Evolutionary conservation across 2,113 vertebrate species (phyloP).

Genomic region (Aleadryas rufinucha): DNA sequence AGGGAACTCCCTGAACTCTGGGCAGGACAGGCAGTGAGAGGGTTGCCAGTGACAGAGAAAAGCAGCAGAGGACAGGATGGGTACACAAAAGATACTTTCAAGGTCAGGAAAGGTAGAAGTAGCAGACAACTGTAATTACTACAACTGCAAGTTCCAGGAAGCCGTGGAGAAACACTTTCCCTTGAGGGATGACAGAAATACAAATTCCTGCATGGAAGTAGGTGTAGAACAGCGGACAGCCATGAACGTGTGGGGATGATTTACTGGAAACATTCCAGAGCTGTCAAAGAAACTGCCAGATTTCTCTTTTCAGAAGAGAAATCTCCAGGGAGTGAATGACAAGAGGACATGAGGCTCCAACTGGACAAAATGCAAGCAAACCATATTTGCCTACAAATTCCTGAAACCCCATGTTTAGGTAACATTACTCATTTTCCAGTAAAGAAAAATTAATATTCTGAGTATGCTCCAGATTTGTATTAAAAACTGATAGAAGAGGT

Average conservation of each 20-base stretch:
- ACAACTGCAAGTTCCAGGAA: not conserved
- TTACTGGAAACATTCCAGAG: constrained; percentile 13
- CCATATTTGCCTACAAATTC: not conserved
- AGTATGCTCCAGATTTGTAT: not conserved
- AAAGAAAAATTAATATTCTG: not conserved
- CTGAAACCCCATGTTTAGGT: not conserved
- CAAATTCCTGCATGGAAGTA: not conserved
- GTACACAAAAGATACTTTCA: not conserved
- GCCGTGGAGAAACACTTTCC: not conserved
- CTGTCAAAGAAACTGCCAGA: constrained; percentile 23
- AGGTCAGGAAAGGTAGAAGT: not conserved
- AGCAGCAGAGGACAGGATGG: not conserved
- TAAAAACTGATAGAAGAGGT: not conserved
- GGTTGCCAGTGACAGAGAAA: not conserved
- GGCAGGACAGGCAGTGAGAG: not conserved
- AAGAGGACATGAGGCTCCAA: not conserved
- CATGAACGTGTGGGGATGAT: not conserved
- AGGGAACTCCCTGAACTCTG: constrained; percentile 29
- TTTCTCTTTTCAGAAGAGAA: not conserved
- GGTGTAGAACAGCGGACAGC: not conserved
- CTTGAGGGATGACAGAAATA: not conserved
- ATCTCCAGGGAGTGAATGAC: not conserved
- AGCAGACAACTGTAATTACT: not conserved
- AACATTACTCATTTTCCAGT: not conserved
- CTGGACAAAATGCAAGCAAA: not conserved